Evolutionary conservation across 64 coral and sea anemone species (phyloP).

Genomic region (Trachythela sp.): DNA sequence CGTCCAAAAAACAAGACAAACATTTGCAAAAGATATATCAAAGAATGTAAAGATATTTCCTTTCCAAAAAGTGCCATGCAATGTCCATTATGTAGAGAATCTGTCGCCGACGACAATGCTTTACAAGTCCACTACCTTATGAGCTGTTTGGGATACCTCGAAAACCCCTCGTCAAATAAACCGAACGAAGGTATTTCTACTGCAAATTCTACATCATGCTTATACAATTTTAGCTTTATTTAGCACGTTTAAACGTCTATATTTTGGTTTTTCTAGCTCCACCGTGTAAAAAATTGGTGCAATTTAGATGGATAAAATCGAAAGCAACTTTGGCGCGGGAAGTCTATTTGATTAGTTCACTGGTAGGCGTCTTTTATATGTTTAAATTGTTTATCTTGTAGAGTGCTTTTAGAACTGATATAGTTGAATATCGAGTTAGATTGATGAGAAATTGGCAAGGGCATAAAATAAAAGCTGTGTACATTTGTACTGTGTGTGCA

Average conservation of each 20-base stretch:
- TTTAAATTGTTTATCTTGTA: no score
- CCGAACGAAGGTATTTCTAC: not conserved
- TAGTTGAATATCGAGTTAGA: no score
- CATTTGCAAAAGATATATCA: no score
- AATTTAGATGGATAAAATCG: not conserved
- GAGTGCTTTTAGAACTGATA: no score
- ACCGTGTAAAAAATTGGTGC: not conserved
- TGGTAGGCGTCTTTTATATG: not conserved
- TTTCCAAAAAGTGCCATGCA: not conserved
- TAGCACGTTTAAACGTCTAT: no score
- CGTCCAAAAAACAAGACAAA: no score
- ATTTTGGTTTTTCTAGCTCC: not conserved
- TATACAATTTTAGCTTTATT: no score
- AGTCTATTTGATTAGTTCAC: not conserved
- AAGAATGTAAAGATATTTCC: no score
- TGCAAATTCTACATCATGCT: not conserved
- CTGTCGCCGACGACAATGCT: not conserved
- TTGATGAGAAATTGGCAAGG: no score
- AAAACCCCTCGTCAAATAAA: not conserved
- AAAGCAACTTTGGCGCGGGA: conserved; percentile 1
- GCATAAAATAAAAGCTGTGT: no score
- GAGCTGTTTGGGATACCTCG: not conserved
- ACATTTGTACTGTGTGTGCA: no score
- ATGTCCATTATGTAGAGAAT: not conserved
- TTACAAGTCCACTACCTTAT: conserved; percentile 1